A percentile compares a stretch with the other conserved stretches of the same genome.
Conservation (phyloP, 1,140 invertebrate genomes). For the Saccostrea echinata region DNA sequence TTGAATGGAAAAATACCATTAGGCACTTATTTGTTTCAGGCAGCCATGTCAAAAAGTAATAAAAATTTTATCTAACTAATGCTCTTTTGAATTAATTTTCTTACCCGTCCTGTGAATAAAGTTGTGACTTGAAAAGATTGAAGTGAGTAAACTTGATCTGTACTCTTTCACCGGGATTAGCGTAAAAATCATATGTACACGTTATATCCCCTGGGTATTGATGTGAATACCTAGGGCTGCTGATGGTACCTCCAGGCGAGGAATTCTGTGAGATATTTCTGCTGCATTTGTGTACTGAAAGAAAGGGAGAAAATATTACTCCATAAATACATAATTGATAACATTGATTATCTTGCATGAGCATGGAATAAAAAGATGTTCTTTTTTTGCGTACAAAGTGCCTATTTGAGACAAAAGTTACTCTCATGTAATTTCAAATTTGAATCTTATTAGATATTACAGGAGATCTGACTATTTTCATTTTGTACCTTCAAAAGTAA, state of each 20-base stretch:
- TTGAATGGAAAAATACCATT: too few relatives aligned
- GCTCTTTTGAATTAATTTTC: not conserved
- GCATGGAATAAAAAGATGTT: too few relatives aligned
- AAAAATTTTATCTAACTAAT: too few relatives aligned
- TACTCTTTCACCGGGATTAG: constrained; percentile 20
- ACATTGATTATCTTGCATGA: too few relatives aligned
- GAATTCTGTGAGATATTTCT: not conserved
- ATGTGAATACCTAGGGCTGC: not conserved
- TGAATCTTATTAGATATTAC: too few relatives aligned
- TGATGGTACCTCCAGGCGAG: not conserved
- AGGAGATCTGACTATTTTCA: too few relatives aligned
- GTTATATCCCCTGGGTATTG: not conserved
- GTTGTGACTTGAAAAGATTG: not conserved
- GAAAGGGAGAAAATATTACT: not conserved
- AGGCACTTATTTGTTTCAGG: too few relatives aligned
- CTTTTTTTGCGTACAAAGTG: too few relatives aligned
- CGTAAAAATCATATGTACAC: constrained; percentile 11
- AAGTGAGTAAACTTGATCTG: constrained; percentile 3
- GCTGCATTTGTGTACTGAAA: constrained; percentile 9
- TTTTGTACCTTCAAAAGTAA: too few relatives aligned
- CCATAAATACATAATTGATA: not conserved
- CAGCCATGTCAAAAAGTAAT: too few relatives aligned
- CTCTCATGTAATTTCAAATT: too few relatives aligned
- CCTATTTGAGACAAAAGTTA: too few relatives aligned
- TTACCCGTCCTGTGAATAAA: not conserved